phyloP scores from a whole-genome alignment of 2,113 vertebrate genomes.

The Bombycilla garrulus region DNA sequence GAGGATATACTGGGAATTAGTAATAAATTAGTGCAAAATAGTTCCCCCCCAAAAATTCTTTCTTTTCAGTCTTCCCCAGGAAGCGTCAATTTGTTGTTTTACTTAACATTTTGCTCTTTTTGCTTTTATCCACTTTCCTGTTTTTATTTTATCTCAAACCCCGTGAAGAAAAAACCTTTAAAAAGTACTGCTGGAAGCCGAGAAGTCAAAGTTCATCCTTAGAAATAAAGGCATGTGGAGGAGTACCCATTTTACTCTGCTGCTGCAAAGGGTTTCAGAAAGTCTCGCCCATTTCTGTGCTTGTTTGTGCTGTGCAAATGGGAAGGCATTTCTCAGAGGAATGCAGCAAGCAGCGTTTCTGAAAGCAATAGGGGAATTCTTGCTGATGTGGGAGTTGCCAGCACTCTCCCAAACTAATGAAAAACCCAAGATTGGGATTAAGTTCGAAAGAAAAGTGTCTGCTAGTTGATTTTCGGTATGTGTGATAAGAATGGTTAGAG shows the following conservation, averaged over 20 bases:
- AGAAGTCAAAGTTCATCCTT: not conserved
- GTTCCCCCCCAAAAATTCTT: not conserved
- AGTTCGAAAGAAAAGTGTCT: not conserved
- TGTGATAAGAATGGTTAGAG: not conserved
- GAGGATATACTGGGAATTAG: not conserved
- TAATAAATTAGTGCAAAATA: not conserved
- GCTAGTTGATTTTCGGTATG: not conserved
- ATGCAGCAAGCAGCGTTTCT: not conserved
- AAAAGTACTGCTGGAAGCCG: not conserved
- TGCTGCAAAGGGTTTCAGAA: not conserved
- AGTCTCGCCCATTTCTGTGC: not conserved
- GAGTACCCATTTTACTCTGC: not conserved
- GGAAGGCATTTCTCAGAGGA: constrained; percentile 15
- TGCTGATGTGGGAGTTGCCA: constrained; percentile 40
- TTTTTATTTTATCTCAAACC: not conserved
- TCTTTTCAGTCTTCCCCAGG: not conserved
- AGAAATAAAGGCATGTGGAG: not conserved
- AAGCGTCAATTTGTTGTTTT: not conserved
- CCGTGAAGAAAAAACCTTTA: not conserved
- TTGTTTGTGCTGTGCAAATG: constrained; percentile 15
- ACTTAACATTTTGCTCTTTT: not conserved
- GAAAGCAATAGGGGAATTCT: constrained; percentile 50
- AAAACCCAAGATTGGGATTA: not conserved
- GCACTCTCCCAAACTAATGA: not conserved
- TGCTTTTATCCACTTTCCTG: not conserved